Conservation (phyloP, 2,113 vertebrate species). For the Psittacus erithacus region DNA sequence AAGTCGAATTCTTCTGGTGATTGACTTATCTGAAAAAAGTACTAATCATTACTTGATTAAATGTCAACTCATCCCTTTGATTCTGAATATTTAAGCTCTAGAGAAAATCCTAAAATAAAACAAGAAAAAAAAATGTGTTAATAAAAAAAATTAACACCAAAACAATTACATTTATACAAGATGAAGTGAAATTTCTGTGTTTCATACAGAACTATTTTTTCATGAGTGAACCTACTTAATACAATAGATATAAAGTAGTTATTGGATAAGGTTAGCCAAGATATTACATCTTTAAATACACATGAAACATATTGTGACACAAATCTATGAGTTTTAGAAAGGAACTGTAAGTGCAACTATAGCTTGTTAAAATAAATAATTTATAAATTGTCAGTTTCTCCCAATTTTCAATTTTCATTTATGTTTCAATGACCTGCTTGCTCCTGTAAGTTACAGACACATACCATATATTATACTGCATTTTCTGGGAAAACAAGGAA, state of each 20-base stretch:
- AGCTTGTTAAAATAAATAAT: neutral
- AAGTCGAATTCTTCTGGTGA: neutral
- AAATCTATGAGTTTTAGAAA: neutral
- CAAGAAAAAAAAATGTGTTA: neutral
- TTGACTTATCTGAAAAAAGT: neutral
- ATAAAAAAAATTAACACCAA: neutral
- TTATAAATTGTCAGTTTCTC: neutral
- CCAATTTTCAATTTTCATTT: neutral
- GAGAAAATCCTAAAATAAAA: neutral
- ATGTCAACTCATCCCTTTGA: neutral
- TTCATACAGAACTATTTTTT: neutral
- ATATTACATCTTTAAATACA: neutral
- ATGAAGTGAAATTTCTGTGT: neutral
- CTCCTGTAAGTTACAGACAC: neutral
- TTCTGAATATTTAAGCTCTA: neutral
- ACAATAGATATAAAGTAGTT: neutral
- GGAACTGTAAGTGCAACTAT: neutral
- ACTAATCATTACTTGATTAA: neutral
- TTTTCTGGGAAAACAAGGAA: neutral
- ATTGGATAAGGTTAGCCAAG: neutral
- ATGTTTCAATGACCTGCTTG: neutral
- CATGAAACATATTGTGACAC: neutral
- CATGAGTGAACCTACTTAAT: neutral
- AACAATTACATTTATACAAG: neutral
- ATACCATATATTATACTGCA: accelerated